These are phyloP conservation scores for Malacoctenus gilli DNA, from an alignment of 2,797 vertebrate species.

Conservation along the genomic window DNA sequence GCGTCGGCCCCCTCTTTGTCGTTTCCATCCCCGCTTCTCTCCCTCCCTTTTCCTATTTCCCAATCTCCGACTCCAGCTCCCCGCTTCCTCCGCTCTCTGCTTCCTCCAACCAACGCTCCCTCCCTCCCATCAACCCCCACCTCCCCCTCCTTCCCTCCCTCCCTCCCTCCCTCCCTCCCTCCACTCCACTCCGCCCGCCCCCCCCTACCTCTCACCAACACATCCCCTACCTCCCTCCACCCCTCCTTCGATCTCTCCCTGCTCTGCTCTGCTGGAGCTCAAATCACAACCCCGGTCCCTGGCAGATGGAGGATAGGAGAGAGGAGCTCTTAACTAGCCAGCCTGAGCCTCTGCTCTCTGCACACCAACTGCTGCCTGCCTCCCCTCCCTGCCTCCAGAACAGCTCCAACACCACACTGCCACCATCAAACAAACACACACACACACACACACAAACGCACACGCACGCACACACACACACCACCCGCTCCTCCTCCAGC, in stretches of 20 bases:
- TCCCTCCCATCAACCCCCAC: conserved; percentile 1
- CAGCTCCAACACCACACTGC: conserved; percentile 58
- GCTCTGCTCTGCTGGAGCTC: conserved; percentile 84
- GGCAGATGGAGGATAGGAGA: conserved; percentile 84
- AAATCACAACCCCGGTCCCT: conserved; percentile 81
- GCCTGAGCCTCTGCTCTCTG: conserved; percentile 79
- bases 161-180: conserved; percentile 4
- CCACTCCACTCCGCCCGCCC: conserved; percentile 5
- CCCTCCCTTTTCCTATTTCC: conserved; percentile 7
- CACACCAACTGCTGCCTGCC: conserved; percentile 84
- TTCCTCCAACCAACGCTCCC: conserved; percentile 42
- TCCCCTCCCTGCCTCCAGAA: conserved; percentile 68
- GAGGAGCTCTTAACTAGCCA: conserved; percentile 83
- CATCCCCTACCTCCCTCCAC: conserved; percentile 16
- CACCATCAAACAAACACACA: conserved; percentile 19
- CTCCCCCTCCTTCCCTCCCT: conserved; percentile 11
- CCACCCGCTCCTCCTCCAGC: conserved; percentile 19
- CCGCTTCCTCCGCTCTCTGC: conserved; percentile 50
- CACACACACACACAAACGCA: conserved; percentile 24
- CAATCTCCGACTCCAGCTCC: conserved; percentile 41
- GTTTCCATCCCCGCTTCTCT: not conserved
- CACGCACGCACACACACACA: conserved; percentile 16
- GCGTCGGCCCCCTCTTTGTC: conserved; percentile 25
- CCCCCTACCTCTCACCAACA: not conserved
- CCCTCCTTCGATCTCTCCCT: conserved; percentile 76